Base-by-base conservation (phyloP, 2,113 vertebrate species). In the Panthera uncia region DNA sequence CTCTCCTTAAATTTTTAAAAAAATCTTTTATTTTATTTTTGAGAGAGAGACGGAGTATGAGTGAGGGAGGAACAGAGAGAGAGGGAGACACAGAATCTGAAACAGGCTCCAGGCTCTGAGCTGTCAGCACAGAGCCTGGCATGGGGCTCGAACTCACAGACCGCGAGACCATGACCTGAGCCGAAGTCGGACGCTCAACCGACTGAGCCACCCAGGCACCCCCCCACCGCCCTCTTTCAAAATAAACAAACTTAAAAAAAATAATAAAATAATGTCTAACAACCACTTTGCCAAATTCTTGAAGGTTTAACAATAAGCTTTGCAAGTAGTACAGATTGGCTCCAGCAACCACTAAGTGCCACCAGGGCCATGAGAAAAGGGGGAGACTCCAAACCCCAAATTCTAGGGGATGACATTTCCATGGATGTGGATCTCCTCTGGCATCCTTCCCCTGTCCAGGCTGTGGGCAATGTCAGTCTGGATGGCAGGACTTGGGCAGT, bases 131-230 rank as follows among this genome's bases (percentile, higher is more conserved):
- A 45, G 45, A 45, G 45, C 45, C 45, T 0, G 45, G 1, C 45
- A 0, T 0, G 7, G 45, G 45, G 45, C 1, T 45, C 45, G 45
- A 45, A 45, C 45, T 8, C 45, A 45, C 7, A 0, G 41, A 45
- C 41, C 41, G 0, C 1, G 41, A 45, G 41, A 45, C 0, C 7
- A 45, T 45, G 45, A 45, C 45, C 45, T 45, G 45, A 45, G 45
- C 45, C 7, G 0, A 45, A 45, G 45, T 45, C 7, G 7, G 45
- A 45, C 45, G 45, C 1, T 45, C 7, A 45, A 45, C 45, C 7
- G 1, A 45, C 45, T 45, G 45, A 45, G 45, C 45, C 45, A 45
- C 45, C 45, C 45, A 45, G 45, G 45, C 45, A 45, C 41, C 41
- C 41, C 41, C 41, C 41, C 41, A 45, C 41, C 41, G 7, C 41